These are phyloP conservation scores for Melinaea menophilus DNA, from an alignment of 2,888 invertebrate species.

Conservation along the genomic window DNA sequence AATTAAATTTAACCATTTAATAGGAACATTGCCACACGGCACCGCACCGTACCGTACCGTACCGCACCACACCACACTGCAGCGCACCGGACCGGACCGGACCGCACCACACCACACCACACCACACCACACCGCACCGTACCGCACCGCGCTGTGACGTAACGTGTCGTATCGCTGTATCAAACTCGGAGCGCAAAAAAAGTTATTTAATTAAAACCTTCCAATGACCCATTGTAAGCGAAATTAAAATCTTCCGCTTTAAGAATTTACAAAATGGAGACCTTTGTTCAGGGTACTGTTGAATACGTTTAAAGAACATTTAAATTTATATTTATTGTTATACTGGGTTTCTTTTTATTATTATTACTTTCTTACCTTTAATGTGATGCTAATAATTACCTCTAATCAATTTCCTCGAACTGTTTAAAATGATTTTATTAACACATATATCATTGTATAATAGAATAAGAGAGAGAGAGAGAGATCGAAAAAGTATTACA, in stretches of 20 bases:
- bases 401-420: too few species aligned
- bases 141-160: slow-evolving; percentile 12
- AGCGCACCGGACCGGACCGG: slow-evolving; percentile 1
- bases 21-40: neutral
- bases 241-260: slow-evolving; percentile 16
- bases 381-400: too few species aligned
- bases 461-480: too few species aligned
- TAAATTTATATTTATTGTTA: neutral
- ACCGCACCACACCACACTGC: slow-evolving; percentile 2
- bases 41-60: neutral
- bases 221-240: slow-evolving; percentile 21
- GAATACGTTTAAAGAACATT: neutral
- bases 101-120: slow-evolving; percentile 9
- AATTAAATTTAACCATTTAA: slow-evolving; percentile 27
- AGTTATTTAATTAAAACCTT: slow-evolving; percentile 25
- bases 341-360: neutral
- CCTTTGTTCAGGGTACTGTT: slow-evolving; percentile 10
- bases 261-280: neutral
- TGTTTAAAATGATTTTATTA: too few species aligned
- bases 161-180: neutral
- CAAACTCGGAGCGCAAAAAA: slow-evolving; percentile 16
- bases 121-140: slow-evolving; percentile 6
- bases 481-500: too few species aligned
- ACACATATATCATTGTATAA: too few species aligned
- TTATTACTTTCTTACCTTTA: too few species aligned